phyloP scores from a whole-genome alignment of 2,113 vertebrate species.

The Hippocampus comes region DNA sequence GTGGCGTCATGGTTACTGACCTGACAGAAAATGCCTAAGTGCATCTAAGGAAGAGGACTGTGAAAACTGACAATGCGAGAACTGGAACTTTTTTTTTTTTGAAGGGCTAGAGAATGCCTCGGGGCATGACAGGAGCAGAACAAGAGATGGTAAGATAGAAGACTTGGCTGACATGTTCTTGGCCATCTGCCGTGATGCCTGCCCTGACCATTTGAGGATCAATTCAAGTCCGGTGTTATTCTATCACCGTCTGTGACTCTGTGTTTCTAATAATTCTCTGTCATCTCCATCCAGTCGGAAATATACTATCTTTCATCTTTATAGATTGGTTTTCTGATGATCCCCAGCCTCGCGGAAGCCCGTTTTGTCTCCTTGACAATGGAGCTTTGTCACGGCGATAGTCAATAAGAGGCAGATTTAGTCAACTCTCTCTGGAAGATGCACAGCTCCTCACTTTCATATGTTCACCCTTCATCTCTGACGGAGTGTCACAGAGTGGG shows the following conservation, averaged over 20 bases:
- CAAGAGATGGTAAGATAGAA: conserved; percentile 41
- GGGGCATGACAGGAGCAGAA: conserved; percentile 39
- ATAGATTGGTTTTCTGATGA: conserved; percentile 52
- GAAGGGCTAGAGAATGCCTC: conserved; percentile 19
- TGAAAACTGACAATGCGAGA: conserved; percentile 2
- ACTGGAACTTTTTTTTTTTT: conserved; percentile 27
- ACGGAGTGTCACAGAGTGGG: conserved; percentile 27
- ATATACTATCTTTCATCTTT: conserved; percentile 37
- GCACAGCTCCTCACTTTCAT: conserved; percentile 49
- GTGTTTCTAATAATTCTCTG: conserved; percentile 43
- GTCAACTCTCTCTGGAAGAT: conserved; percentile 49
- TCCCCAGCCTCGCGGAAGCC: conserved; percentile 36
- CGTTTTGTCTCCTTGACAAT: conserved; percentile 50
- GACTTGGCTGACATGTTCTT: conserved; percentile 60
- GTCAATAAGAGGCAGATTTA: conserved; percentile 59
- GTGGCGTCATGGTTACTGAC: conserved; percentile 26
- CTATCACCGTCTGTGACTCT: conserved; percentile 50
- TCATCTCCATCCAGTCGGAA: conserved; percentile 42
- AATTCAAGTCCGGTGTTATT: conserved; percentile 44
- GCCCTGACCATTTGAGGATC: conserved; percentile 51
- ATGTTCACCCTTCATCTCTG: conserved; percentile 48
- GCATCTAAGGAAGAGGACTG: conserved; percentile 1
- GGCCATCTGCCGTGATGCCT: conserved; percentile 43
- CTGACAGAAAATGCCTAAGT: conserved; percentile 39
- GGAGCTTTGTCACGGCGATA: conserved; percentile 52